A percentile compares a stretch with the other conserved stretches of the same genome.
Conservation (phyloP, 2,113 vertebrate genomes). For the Spermophilus dauricus region DNA sequence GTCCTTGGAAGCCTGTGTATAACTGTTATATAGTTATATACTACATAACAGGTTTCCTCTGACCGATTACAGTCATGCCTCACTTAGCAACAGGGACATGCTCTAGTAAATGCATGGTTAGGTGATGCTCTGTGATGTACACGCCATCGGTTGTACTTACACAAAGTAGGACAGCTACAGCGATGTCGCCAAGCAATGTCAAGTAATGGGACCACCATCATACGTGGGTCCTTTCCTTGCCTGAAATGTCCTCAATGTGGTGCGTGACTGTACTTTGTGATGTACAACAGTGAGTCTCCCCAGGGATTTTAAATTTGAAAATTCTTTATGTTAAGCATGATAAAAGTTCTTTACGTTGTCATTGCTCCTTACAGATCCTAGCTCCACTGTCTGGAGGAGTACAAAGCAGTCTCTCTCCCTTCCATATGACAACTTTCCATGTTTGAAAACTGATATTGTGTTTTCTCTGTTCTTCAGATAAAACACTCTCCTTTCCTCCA, state of each 20-base stretch:
- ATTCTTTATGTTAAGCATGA: background rate
- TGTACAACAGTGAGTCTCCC: background rate
- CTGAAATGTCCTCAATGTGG: background rate
- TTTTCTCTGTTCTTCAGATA: background rate
- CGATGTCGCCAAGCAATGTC: background rate
- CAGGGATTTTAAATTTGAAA: background rate
- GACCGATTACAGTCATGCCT: background rate
- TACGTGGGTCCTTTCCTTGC: too few relatives aligned
- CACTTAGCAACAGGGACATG: too few relatives aligned
- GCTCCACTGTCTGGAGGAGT: background rate
- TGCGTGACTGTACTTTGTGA: background rate
- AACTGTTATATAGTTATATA: background rate
- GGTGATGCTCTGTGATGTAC: background rate
- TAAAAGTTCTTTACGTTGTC: background rate
- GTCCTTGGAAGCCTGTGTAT: background rate
- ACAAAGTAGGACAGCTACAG: background rate
- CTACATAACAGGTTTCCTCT: too few relatives aligned
- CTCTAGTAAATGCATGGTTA: too few relatives aligned
- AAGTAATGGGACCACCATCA: background rate
- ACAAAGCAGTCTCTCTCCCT: background rate
- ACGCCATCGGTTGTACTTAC: too few relatives aligned
- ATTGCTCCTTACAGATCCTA: background rate
- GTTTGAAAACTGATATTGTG: background rate
- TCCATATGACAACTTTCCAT: background rate
- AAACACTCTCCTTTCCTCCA: too few relatives aligned